Evolutionary conservation across 1,140 invertebrate genomes (phyloP), one percentile per base, ranked within the genome.

Genomic region (Glossosoma conforme): DNA sequence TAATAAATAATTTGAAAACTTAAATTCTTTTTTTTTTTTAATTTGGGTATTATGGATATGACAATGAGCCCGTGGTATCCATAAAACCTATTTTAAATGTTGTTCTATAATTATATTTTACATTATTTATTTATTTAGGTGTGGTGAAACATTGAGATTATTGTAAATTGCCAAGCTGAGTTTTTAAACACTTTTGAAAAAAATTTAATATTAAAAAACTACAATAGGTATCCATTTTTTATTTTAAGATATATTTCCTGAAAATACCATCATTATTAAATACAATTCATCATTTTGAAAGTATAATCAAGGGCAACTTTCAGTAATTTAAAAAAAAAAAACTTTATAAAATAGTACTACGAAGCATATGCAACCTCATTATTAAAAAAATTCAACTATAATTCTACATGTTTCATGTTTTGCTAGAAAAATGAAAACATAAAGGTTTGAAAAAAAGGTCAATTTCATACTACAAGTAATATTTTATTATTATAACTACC

Each of bases 61-160:
- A 48, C 51, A 58, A 22, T 54, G 56, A 58, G 56, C 56, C 56
- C 56, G 51, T 48, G 51, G 45, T 48, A 21, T 54, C 36, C 47
- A 54, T 49, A 56, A 52, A 14, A 25, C 20, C 5, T 13, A 22
- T 41, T 30, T 42, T 45, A 10, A 19, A 17, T 35, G 15, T 35
- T 1, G n/a, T n/a, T n/a, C n/a, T n/a, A n/a, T 14, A 10, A 22
- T 33, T 22, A 11, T 45, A 30, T 49, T 40, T 32, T 19, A 30
- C 9, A 30, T 1, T 0, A 19, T 19, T 43, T 42, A 6, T n/a
- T 30, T 42, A 22, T 11, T 28, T 38, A 11, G 35, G 2, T 14
- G 42, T 32, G 42, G 13, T 11, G 17, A 25, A 32, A 13, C n/a
- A 32, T 17, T 33, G n/a, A 21, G 0, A 25, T 9, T 41, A 10